Base-by-base conservation (phyloP, 2,113 vertebrate species). In the Rattus norvegicus region DNA sequence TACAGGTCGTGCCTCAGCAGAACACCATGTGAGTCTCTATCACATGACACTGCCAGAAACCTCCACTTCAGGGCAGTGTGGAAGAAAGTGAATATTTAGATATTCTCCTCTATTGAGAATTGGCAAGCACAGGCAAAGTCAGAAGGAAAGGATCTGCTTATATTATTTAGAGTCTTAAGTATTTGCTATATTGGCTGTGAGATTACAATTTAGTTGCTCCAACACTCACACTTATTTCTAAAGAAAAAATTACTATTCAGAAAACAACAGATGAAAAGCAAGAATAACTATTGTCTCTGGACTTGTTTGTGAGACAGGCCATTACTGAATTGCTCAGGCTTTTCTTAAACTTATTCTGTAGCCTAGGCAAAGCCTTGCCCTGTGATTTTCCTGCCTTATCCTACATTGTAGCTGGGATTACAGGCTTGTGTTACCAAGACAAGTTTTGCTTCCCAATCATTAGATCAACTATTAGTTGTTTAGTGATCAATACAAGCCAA, bases 161-260 rank as follows among this genome's bases (percentile, higher is more conserved):
- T 36, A 89, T 86, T 84, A 92, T 77, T 92, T 80, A 93, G 59
- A 52, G 54, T 2, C 47, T 85, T 79, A 88, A 96, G 13, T 11
- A 63, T 77, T 94, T 92, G 11, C 67, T 95, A 10, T 8, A 56
- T 83, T 92, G 90, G 11, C 59, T 95, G 28, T 90, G 54, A 90
- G 43, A 70, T 63, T 91, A n/a, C 12, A 87, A 63, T 49, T 88
- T 92, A 88, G 79, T 95, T 96, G 13, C 19, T 93, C 56, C 90
- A 96, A 85, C 10, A 4, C 30, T 72, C 73, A 90, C 10, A 95
- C 80, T 24, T 54, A 63, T 92, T 95, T 56, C 84, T 88, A 90
- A 84, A 91, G 73, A 84, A 92, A 92, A 77, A 43, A 43, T 43
- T 69, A 61, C 49, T 86, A n/a, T 26, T 3, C 17, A 77, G 47